Percentiles rank a stretch among this genome's conserved stretches.
These are phyloP conservation scores for Formica exsecta DNA, from an alignment of 1,140 invertebrate species.

Conservation along the genomic window DNA sequence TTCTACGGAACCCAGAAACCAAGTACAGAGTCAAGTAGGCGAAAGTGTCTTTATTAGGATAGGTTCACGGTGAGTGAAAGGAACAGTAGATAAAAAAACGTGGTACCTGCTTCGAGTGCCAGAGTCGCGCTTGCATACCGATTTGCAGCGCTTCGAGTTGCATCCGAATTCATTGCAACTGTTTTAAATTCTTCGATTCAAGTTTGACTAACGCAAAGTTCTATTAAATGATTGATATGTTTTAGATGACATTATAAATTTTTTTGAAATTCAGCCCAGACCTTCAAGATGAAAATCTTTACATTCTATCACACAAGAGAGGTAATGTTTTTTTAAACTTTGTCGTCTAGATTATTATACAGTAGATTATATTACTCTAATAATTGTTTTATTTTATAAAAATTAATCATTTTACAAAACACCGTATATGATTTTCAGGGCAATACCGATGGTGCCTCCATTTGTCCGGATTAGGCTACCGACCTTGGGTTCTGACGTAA, in stretches of 20 bases:
- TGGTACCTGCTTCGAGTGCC: constrained; percentile 49
- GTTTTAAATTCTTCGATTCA: neutral
- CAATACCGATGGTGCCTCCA: neutral
- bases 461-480: constrained; percentile 52
- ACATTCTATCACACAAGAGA: neutral
- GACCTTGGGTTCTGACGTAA: constrained; percentile 61
- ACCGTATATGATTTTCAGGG: too few species aligned
- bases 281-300: neutral
- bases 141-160: constrained; percentile 16
- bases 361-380: neutral
- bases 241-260: neutral
- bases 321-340: neutral
- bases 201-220: neutral
- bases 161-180: constrained; percentile 12
- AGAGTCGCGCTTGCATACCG: constrained; percentile 1
- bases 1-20: neutral
- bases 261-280: neutral
- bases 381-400: neutral
- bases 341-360: neutral
- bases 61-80: constrained; percentile 69
- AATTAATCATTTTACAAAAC: neutral
- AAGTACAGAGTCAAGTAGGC: constrained; percentile 37
- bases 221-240: neutral
- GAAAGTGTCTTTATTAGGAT: constrained; percentile 76
- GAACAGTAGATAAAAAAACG: constrained; percentile 71